These are phyloP conservation scores for Reticulitermes speratus DNA, from an alignment of 1,140 invertebrate genomes.

Conservation along the genomic window DNA sequence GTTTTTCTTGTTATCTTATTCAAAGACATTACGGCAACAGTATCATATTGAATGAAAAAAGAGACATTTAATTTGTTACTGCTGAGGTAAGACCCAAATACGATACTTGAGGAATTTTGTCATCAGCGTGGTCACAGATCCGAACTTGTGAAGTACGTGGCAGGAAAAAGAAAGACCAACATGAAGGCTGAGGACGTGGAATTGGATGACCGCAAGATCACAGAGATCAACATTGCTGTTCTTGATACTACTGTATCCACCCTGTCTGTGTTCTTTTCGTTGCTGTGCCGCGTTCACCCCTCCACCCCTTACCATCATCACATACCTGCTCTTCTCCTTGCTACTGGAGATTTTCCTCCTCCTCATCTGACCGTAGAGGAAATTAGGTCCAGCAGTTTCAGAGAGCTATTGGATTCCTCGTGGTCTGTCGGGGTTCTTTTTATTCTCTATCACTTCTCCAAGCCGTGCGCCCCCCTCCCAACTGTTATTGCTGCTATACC, in stretches of 20 bases:
- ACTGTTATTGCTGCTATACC: conserved; percentile 11
- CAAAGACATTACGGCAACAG: neutral
- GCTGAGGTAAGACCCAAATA: neutral
- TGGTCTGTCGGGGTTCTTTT: conserved; percentile 2
- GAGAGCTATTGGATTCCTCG: conserved; percentile 9
- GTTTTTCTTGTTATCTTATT: neutral
- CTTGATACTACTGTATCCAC: neutral
- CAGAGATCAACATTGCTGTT: neutral
- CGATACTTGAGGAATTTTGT: conserved; percentile 1
- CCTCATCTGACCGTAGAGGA: conserved; percentile 12
- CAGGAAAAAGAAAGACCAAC: neutral
- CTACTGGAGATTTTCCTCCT: conserved; percentile 11
- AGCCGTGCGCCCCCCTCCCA: neutral
- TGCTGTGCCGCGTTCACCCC: neutral
- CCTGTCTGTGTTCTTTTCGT: neutral
- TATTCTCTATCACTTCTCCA: neutral
- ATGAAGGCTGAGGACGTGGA: neutral
- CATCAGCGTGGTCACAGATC: neutral
- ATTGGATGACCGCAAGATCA: conserved; percentile 2
- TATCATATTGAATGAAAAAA: neutral
- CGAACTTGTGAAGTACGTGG: neutral
- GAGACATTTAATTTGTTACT: conserved; percentile 15
- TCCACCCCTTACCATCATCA: neutral
- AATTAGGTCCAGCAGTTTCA: conserved; percentile 11
- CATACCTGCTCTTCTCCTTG: conserved; percentile 1